Evolutionary conservation across 2,113 vertebrate genomes (phyloP).

Genomic region (Pollachius pollachius): DNA sequence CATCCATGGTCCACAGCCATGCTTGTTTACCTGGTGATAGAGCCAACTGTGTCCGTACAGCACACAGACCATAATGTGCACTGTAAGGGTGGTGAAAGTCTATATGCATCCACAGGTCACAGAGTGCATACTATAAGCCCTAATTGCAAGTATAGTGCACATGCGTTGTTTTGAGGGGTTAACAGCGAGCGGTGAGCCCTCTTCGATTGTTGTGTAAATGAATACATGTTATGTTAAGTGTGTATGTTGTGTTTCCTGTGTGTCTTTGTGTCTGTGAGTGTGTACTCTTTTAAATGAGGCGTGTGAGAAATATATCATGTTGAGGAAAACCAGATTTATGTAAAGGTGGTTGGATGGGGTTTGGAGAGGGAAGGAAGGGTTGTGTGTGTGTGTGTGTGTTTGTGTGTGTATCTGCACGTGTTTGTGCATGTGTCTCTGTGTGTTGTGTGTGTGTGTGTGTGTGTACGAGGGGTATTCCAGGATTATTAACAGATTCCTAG

Average conservation of each 20-base stretch:
- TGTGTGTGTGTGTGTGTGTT: neutral
- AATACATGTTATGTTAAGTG: too few species aligned
- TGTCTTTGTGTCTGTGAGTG: neutral
- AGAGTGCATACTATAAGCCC: neutral
- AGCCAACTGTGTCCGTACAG: slow-evolving; percentile 24
- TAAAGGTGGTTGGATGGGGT: too few species aligned
- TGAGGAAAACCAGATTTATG: too few species aligned
- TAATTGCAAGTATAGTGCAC: slow-evolving; percentile 15
- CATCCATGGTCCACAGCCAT: slow-evolving; percentile 23
- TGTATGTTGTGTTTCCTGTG: too few species aligned
- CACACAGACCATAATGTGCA: slow-evolving; percentile 41
- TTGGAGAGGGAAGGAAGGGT: neutral
- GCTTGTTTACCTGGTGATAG: slow-evolving; percentile 22
- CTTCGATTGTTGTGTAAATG: too few species aligned
- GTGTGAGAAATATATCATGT: too few species aligned
- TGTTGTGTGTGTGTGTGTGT: too few species aligned
- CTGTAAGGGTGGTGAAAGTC: slow-evolving; percentile 40
- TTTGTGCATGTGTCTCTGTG: slow-evolving; percentile 9
- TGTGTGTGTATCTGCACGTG: slow-evolving; percentile 31
- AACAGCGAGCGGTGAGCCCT: neutral
- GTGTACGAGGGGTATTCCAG: neutral
- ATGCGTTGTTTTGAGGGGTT: slow-evolving; percentile 36
- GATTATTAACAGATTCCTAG: slow-evolving; percentile 8
- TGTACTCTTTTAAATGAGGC: slow-evolving; percentile 10
- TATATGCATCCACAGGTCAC: slow-evolving; percentile 32